Conservation (phyloP, 2,113 vertebrate genomes). For the Sturnira hondurensis region DNA sequence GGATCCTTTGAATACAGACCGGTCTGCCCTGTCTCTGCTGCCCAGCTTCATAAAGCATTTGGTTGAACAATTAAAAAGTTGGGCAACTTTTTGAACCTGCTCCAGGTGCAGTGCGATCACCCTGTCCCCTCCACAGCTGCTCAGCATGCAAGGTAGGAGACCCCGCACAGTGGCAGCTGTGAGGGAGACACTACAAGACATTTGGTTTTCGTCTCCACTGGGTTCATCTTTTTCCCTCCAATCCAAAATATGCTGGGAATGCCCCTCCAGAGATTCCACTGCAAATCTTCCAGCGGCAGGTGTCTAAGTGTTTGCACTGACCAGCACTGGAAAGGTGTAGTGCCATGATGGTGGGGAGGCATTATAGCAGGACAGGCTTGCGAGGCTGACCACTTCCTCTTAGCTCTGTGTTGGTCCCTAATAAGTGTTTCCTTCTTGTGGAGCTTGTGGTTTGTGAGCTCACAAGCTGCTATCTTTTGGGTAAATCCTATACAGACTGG, state of each 20-base stretch:
- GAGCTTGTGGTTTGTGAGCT: neutral
- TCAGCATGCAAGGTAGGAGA: neutral
- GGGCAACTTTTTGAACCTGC: neutral
- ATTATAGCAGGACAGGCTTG: neutral
- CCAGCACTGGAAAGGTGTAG: neutral
- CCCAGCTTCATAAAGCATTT: constrained; percentile 61
- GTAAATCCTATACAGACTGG: neutral
- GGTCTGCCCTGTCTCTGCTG: constrained; percentile 57
- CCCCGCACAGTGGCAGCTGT: neutral
- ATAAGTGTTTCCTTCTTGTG: neutral
- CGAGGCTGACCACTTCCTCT: neutral
- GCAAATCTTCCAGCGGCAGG: neutral
- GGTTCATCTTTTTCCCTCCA: neutral
- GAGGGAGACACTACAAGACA: neutral
- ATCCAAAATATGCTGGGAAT: neutral
- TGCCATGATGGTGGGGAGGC: neutral
- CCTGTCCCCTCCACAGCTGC: neutral
- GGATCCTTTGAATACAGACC: constrained; percentile 63
- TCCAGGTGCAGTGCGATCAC: constrained; percentile 25
- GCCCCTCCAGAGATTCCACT: neutral
- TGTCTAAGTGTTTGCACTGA: neutral
- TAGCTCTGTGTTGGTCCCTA: neutral
- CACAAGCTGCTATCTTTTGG: neutral
- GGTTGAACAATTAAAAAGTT: constrained; percentile 55
- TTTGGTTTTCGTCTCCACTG: constrained; percentile 14